Percentiles rank a stretch among this genome's conserved stretches.
Evolutionary conservation across 2,888 invertebrate species (phyloP).

Genomic region (Tinea pellionella): DNA sequence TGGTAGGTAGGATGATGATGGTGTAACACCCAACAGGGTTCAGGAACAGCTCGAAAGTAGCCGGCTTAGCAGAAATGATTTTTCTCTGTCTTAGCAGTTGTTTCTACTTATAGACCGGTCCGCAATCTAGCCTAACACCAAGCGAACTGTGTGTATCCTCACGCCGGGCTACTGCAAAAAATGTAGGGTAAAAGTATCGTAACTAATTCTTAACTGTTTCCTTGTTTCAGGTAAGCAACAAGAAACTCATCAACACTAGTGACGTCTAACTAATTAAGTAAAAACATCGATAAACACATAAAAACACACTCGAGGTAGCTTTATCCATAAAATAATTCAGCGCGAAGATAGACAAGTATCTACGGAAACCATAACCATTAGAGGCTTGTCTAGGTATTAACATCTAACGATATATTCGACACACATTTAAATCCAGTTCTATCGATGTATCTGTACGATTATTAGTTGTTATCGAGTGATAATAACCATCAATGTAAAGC

Average conservation of each 20-base stretch:
- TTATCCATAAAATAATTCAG: slow-evolving; percentile 15
- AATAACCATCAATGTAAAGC: slow-evolving; percentile 10
- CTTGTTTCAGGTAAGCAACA: slow-evolving; percentile 4
- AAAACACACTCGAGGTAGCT: slow-evolving; percentile 5
- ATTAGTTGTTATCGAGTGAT: neutral
- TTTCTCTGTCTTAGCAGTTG: too few relatives aligned
- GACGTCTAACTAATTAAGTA: neutral
- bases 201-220: neutral
- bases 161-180: too few relatives aligned
- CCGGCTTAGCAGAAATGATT: too few relatives aligned
- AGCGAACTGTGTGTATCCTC: neutral
- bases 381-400: neutral
- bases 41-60: too few relatives aligned
- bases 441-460: slow-evolving; percentile 5
- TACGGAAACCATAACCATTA: slow-evolving; percentile 16
- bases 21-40: too few relatives aligned
- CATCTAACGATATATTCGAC: neutral
- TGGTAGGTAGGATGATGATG: too few relatives aligned
- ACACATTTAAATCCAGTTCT: slow-evolving; percentile 6
- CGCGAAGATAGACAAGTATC: slow-evolving; percentile 13
- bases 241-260: slow-evolving; percentile 6
- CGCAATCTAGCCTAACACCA: too few relatives aligned
- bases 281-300: slow-evolving; percentile 9
- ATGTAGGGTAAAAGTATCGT: neutral
- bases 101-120: too few relatives aligned